Conservation (phyloP, 2,797 vertebrate genomes). For the Pseudochromis fuscus region DNA sequence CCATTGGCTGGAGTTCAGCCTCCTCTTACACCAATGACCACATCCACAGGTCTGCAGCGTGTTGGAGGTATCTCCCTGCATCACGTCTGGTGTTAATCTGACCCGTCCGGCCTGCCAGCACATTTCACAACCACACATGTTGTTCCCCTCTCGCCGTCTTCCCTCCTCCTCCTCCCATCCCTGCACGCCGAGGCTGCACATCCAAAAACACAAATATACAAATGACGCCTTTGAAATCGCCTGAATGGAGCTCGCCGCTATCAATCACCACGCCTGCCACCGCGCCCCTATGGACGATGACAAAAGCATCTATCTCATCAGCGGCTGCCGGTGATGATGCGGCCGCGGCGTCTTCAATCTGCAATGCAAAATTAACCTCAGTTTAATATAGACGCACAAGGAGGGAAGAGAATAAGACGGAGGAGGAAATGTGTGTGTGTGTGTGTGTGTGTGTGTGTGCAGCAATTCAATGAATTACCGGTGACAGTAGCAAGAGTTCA, state of each 20-base stretch:
- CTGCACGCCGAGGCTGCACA: slow-evolving; percentile 26
- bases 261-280: slow-evolving; percentile 53
- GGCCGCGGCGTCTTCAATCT: slow-evolving; percentile 65
- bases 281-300: slow-evolving; percentile 53
- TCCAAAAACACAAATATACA: slow-evolving; percentile 56
- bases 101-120: slow-evolving; percentile 33
- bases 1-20: slow-evolving; percentile 14
- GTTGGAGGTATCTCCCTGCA: slow-evolving; percentile 27
- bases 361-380: slow-evolving; percentile 82
- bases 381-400: slow-evolving; percentile 69
- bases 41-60: slow-evolving; percentile 25
- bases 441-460: background rate
- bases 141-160: slow-evolving; percentile 5
- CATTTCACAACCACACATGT: slow-evolving; percentile 26
- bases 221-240: slow-evolving; percentile 51
- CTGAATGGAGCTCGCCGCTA: slow-evolving; percentile 48
- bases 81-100: slow-evolving; percentile 44
- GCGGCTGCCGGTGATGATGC: slow-evolving; percentile 39
- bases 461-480: slow-evolving; percentile 58
- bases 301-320: slow-evolving; percentile 61
- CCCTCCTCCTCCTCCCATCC: slow-evolving; percentile 13
- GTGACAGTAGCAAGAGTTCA: slow-evolving; percentile 77
- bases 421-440: slow-evolving; percentile 7
- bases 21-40: slow-evolving; percentile 32
- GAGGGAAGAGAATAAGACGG: slow-evolving; percentile 19